Evolutionary conservation across 1,140 invertebrate species (phyloP), one percentile per base, ranked within the genome.

Genomic region (Pantala flavescens): DNA sequence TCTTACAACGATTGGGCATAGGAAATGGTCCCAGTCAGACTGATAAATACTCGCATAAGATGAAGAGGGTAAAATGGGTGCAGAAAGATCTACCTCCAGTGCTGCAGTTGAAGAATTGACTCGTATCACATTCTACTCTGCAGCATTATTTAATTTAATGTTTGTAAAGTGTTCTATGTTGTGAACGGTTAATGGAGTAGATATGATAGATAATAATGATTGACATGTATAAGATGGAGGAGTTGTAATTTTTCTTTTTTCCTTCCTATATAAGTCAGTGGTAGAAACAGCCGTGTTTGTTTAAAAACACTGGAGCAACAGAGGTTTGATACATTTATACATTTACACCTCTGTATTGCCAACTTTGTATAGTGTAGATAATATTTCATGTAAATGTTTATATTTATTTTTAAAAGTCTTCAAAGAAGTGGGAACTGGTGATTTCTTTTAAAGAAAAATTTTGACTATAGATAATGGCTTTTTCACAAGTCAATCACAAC

Each of bases 361-460:
- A 36, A 21, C n/a, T 63, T 63, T 63, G 49, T 63, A 63, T 63
- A 63, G 49, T 63, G 49, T 63, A 63, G 49, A 63, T 63, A 63
- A 63, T 21, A 63, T 63, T 63, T 63, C 49, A 63, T 63, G 49
- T 63, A 63, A 63, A 63, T 63, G 49, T 63, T 63, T 63, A 63
- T 63, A 63, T 63, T 63, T 63, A 63, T 63, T 63, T 63, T 63
- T 63, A 7, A 63, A 63, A 63, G 49, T 63, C 49, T 63, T 63
- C n/a, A 63, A 63, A 63, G 49, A 16, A 63, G 49, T 21, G 49
- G 49, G 49, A 63, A 63, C 49, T 63, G 49, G 49, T 63, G 2
- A 19, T 36, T 36, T 63, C n/a, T 21, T 63, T 63, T 63, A 63
- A 63, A 63, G 49, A 63, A 63, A 63, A 16, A 14, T 63, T 63